Conservation (phyloP, 1,140 invertebrate species). For the Lasioglossum baleicum region DNA sequence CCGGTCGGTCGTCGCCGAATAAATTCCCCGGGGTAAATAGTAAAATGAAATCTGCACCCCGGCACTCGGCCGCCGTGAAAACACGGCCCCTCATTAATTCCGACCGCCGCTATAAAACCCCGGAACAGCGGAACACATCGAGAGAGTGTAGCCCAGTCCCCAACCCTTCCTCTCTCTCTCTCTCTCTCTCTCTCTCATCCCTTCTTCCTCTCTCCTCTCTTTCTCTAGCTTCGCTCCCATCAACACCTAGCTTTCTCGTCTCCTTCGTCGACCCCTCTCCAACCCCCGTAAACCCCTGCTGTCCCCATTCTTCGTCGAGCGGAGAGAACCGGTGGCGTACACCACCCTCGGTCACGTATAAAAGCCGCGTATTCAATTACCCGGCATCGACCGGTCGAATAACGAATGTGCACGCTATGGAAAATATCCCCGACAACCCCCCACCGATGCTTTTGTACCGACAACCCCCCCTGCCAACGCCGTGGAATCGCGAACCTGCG, state of each 20-base stretch:
- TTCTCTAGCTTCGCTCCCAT: neutral
- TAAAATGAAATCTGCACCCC: slow-evolving; percentile 70
- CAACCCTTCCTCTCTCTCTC: slow-evolving; percentile 13
- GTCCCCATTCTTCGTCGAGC: neutral
- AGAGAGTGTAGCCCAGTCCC: slow-evolving; percentile 45
- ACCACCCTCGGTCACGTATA: slow-evolving; percentile 60
- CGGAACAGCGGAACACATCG: slow-evolving; percentile 64
- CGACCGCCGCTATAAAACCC: slow-evolving; percentile 66
- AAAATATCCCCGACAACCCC: slow-evolving; percentile 61
- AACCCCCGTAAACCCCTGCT: neutral
- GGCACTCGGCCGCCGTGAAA: slow-evolving; percentile 65
- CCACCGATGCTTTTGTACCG: slow-evolving; percentile 34
- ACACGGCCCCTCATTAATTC: slow-evolving; percentile 71
- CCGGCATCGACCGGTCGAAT: slow-evolving; percentile 67
- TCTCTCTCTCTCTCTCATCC: neutral
- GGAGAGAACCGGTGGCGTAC: slow-evolving; percentile 40
- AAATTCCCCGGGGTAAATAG: slow-evolving; percentile 68
- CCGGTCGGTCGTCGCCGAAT: slow-evolving; percentile 53
- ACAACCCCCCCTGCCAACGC: neutral
- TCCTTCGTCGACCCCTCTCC: neutral
- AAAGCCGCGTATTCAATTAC: slow-evolving; percentile 72
- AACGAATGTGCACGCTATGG: slow-evolving; percentile 68
- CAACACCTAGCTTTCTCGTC: neutral
- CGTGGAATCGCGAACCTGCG: slow-evolving; percentile 8
- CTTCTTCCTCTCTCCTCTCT: neutral